Base-by-base conservation (phyloP, 2,113 vertebrate genomes). In the Strix uralensis region DNA sequence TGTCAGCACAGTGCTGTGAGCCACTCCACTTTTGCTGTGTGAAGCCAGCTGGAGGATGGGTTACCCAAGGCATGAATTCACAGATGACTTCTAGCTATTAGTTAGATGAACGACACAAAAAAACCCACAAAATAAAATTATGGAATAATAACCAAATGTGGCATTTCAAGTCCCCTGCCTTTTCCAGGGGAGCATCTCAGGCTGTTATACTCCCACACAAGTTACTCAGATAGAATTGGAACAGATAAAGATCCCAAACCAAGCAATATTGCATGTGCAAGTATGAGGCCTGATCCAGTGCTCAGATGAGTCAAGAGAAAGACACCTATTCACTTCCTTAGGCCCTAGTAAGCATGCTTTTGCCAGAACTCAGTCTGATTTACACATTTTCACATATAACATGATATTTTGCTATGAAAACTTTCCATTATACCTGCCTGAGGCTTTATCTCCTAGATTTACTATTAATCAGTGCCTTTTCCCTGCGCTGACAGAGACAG, bases 181-280 rank as follows among this genome's bases (percentile, higher is more conserved):
- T 94, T 92, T 84, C 70, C 78, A 91, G 92, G 58, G 80, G 89
- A 96, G 61, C 79, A 80, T 92, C 77, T 89, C 54, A 73, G 92
- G 87, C 63, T 95, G 46, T 77, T 92, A 46, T 4, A 55, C 40
- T 94, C 77, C 84, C 36, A 92, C 81, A 70, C 40, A 74, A 91
- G 29, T 70, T 92, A 92, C 49, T 96, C 69, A 62, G 66, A 69
- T 77, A 66, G 85, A 95, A 94, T 19, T 49, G n/a, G 32, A 91
- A 81, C 30, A 80, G 38, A 92, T 59, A 51, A 92, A 89, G 54
- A 89, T 82, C 58, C 62, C 71, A 81, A 88, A 73, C 20, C 14
- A 80, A 88, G 30, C 19, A 80, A n/a, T 55, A 72, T 47, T 85
- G 73, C 29, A 44, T 49, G 34, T 57, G 66, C 44, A 89, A 81